Percentiles rank a stretch among this genome's conserved stretches.
These are phyloP conservation scores for Apodemus sylvaticus DNA, from an alignment of 2,113 vertebrate genomes.

Conservation along the genomic window DNA sequence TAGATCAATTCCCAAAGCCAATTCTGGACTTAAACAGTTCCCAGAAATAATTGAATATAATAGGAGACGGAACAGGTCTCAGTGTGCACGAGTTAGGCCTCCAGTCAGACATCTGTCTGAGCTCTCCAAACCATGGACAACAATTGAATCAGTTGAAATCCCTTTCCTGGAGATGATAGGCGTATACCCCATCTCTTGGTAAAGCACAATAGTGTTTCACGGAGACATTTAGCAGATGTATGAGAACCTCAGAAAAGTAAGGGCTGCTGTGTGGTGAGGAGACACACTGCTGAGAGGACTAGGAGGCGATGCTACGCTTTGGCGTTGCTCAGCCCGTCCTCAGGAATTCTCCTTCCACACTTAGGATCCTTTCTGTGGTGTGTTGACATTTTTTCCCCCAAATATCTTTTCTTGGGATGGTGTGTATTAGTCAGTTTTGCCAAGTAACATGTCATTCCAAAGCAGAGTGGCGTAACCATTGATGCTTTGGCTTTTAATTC, in stretches of 20 bases:
- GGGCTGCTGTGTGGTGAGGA: neutral
- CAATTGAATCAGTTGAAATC: neutral
- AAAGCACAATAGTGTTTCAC: neutral
- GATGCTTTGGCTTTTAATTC: conserved; percentile 36
- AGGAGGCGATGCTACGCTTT: neutral
- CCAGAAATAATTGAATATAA: neutral
- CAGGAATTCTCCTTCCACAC: neutral
- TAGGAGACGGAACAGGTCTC: neutral
- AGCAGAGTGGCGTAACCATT: neutral
- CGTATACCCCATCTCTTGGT: neutral
- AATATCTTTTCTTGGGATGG: neutral
- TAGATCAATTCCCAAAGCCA: conserved; percentile 51
- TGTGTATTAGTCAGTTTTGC: neutral
- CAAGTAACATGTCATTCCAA: neutral
- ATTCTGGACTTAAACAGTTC: conserved; percentile 32
- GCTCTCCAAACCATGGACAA: neutral
- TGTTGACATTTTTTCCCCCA: neutral
- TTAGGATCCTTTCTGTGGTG: neutral
- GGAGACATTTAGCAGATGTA: neutral
- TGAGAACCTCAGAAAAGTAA: neutral
- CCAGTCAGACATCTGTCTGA: neutral
- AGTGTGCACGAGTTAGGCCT: neutral
- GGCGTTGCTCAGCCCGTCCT: neutral
- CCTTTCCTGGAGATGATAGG: conserved; percentile 9
- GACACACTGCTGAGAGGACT: neutral